A percentile compares a stretch with the other conserved stretches of the same genome.
Evolutionary conservation across 2,888 invertebrate species (phyloP).

Genomic region (Agapetus fuscipes): DNA sequence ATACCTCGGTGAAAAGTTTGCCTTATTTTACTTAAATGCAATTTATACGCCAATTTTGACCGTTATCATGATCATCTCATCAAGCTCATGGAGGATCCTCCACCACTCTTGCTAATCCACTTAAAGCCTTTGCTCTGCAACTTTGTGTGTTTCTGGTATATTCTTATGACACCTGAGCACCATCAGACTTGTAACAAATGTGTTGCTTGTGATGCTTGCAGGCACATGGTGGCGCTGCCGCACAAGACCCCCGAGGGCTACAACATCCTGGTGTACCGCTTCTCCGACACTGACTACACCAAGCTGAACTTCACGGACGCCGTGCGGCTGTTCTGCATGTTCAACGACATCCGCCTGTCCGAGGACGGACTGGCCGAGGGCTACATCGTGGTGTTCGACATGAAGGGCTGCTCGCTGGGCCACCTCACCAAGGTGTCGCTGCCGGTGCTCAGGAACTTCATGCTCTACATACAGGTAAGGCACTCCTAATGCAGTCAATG

Average conservation of each 20-base stretch:
- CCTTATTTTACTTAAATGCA: no score
- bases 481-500: no score
- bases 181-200: no score
- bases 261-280: slow-evolving; percentile 49
- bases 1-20: no score
- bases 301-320: slow-evolving; percentile 55
- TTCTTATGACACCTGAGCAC: no score
- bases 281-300: slow-evolving; percentile 51
- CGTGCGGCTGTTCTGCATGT: slow-evolving; percentile 56
- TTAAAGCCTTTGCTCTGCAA: no score
- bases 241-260: slow-evolving; percentile 52
- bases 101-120: no score
- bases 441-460: slow-evolving; percentile 52
- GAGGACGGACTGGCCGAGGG: slow-evolving; percentile 49
- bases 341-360: slow-evolving; percentile 54
- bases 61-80: no score
- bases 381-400: slow-evolving; percentile 57
- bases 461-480: slow-evolving; percentile 56
- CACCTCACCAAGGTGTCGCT: slow-evolving; percentile 55
- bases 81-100: no score
- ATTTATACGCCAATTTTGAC: no score
- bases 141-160: no score
- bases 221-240: slow-evolving; percentile 53
- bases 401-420: slow-evolving; percentile 56
- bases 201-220: no score